Conservation (phyloP, 1,140 invertebrate species). For the Catajapyx aquilonaris region DNA sequence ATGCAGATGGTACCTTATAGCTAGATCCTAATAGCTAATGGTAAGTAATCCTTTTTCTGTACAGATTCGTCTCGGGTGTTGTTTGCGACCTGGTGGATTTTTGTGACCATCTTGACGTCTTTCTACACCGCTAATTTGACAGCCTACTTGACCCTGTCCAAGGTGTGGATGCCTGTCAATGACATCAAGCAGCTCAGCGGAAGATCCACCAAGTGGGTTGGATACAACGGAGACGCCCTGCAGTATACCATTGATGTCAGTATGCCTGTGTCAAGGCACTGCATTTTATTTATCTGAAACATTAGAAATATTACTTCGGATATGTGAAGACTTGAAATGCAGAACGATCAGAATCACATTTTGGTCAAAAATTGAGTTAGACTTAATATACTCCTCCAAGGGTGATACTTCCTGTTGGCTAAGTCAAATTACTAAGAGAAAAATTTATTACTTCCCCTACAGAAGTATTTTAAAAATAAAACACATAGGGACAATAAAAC, state of each 20-base stretch:
- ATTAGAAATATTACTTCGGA: too few species aligned
- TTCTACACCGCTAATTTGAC: slow-evolving; percentile 83
- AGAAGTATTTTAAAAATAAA: too few species aligned
- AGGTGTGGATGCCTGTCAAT: slow-evolving; percentile 54
- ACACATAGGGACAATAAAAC: too few species aligned
- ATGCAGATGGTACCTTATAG: too few species aligned
- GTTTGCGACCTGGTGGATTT: slow-evolving; percentile 81
- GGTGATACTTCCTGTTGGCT: too few species aligned
- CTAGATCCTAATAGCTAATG: not conserved
- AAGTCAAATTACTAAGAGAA: too few species aligned
- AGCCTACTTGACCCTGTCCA: slow-evolving; percentile 63
- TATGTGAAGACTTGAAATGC: too few species aligned
- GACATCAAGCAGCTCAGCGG: slow-evolving; percentile 40
- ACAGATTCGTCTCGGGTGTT: slow-evolving; percentile 56
- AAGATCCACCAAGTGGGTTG: slow-evolving; percentile 42
- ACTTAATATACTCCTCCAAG: too few species aligned
- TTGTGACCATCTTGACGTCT: slow-evolving; percentile 66
- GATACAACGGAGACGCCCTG: slow-evolving; percentile 37
- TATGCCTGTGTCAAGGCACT: slow-evolving; percentile 6
- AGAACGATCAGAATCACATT: too few species aligned
- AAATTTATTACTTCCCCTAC: too few species aligned
- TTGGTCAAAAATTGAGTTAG: too few species aligned
- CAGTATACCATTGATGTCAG: slow-evolving; percentile 40
- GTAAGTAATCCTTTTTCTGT: slow-evolving; percentile 10
- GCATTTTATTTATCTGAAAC: not conserved